Base-by-base conservation (phyloP, 2,113 vertebrate species). In the Sphaerodactylus townsendi region DNA sequence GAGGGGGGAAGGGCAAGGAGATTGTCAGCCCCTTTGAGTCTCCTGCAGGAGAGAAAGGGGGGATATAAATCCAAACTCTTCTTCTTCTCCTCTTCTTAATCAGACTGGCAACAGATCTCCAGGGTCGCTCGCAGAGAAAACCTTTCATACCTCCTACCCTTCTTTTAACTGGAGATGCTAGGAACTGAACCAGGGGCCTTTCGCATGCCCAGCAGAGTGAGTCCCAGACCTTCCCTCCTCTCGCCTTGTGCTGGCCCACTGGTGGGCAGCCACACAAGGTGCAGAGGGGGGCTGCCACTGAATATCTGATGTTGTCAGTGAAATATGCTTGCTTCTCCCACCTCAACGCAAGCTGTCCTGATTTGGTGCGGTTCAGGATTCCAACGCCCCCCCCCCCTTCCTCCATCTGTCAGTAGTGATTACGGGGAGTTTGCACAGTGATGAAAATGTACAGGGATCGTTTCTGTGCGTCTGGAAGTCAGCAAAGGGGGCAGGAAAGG, bases 391-490 rank as follows among this genome's bases (percentile, higher is more conserved):
- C 33, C 14, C 39, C 10, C 37, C 21, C 66, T 10, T 41, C 14
- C 23, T 30, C 28, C 19, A 19, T 23, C 82, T 81, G 59, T 62
- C 93, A 81, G 75, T 1, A 75, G 90, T 77, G 30, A 72, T 92
- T 86, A 28, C 0, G 14, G 46, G 1, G 70, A 85, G 59, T 71
- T 80, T 82, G 78, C 90, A 87, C 0, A 1, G 84, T 0, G 0
- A 90, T 85, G 87, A 75, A 92, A 88, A 83, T 85, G 30, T 0
- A 0, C 0, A 0, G 70, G 44, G 83, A 93, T 91, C 89, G 85
- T 91, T 30, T 53, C 56, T 25, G 77, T 87, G 90, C 90, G 74
- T 88, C 89, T 90, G 81, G 85, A 89, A 93, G 92, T 82, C 76
- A 84, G 84, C 0, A 3, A 91, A 28, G 59, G 89, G 9, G 13